phyloP scores from a whole-genome alignment of 2,888 invertebrate species.

The Xestoiulus laeticollis region DNA sequence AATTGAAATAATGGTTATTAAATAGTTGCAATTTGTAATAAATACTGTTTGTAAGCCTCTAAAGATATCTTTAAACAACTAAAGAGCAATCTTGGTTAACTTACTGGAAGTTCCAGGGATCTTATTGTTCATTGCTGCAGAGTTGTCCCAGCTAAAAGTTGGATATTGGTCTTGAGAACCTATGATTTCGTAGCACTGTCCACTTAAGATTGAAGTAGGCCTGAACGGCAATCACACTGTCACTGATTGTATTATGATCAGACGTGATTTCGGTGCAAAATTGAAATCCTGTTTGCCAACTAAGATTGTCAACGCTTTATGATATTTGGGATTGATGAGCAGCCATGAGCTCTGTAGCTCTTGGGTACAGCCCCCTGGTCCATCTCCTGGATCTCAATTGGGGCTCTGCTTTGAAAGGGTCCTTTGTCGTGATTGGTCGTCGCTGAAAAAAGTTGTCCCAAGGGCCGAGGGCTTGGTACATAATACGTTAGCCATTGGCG shows the following conservation, averaged over 20 bases:
- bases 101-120: conserved; percentile 53
- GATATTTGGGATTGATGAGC: background rate
- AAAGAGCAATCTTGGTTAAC: background rate
- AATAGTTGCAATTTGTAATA: too few species aligned
- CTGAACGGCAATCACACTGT: background rate
- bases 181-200: background rate
- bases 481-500: conserved; percentile 45
- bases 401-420: conserved; percentile 11
- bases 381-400: conserved; percentile 20
- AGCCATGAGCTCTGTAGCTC: background rate
- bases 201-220: background rate
- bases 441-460: conserved; percentile 7
- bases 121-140: conserved; percentile 48
- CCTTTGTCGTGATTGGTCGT: conserved; percentile 16
- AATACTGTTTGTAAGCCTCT: too few species aligned
- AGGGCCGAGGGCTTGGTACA: conserved; percentile 34
- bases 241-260: background rate
- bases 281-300: background rate
- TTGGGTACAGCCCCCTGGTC: conserved; percentile 7
- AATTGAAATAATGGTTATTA: too few species aligned
- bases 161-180: background rate
- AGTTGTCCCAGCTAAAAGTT: background rate
- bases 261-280: background rate
- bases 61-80: too few species aligned
- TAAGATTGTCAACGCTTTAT: background rate